Evolutionary conservation across 2,888 invertebrate species (phyloP).

Genomic region (Gortyna flavago): DNA sequence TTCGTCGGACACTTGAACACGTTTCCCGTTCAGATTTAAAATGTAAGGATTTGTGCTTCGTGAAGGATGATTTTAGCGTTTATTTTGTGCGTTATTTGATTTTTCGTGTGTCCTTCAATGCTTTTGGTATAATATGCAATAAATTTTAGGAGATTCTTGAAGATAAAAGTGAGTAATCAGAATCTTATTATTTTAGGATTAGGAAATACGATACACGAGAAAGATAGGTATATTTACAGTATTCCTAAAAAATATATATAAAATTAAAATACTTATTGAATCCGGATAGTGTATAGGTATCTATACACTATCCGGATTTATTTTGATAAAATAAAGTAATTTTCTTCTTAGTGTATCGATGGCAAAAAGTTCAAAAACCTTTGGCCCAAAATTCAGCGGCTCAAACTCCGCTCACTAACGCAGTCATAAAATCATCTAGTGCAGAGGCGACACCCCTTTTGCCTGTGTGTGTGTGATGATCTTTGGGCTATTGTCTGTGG

Average conservation of each 20-base stretch:
- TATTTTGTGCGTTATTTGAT: constrained; percentile 36
- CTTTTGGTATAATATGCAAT: constrained; percentile 2
- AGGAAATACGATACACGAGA: not conserved
- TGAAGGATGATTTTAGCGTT: constrained; percentile 47
- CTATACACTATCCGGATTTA: not conserved
- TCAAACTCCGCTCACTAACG: not conserved
- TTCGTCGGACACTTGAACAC: constrained; percentile 62
- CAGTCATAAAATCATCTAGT: not conserved
- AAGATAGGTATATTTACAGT: not conserved
- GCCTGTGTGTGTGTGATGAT: no score
- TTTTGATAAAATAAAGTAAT: not conserved
- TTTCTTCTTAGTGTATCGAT: not conserved
- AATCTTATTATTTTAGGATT: not conserved
- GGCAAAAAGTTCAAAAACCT: not conserved
- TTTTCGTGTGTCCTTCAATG: constrained; percentile 18
- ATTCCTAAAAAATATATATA: not conserved
- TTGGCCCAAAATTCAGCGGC: not conserved
- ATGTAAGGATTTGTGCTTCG: constrained; percentile 51
- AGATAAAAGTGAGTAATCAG: not conserved
- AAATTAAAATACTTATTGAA: not conserved
- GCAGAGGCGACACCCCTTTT: no score
- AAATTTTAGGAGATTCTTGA: not conserved
- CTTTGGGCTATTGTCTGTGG: not conserved
- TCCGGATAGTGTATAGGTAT: no score
- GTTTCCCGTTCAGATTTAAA: constrained; percentile 57